Conservation (phyloP, 2,888 invertebrate genomes). For the Zygogramma bicolorata region DNA sequence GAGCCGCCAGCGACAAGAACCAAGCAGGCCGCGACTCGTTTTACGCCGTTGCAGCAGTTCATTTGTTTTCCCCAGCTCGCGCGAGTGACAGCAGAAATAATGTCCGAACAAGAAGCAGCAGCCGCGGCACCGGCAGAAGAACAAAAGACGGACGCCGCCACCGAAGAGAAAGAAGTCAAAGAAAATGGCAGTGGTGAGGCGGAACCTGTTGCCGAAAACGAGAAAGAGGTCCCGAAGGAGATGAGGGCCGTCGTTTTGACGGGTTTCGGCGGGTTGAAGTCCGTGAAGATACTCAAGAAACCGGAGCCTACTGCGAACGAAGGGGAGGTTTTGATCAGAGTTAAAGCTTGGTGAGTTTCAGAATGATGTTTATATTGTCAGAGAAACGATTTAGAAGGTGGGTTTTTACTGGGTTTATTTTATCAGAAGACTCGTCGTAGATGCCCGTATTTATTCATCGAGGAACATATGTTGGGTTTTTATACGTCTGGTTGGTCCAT, state of each 20-base stretch:
- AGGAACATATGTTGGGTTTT: neutral
- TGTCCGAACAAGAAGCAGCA: slow-evolving; percentile 57
- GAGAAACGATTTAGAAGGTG: no score
- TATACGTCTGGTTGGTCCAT: neutral
- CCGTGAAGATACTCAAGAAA: slow-evolving; percentile 85
- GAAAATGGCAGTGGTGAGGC: slow-evolving; percentile 67
- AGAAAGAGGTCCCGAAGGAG: slow-evolving; percentile 75
- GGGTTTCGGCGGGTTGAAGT: slow-evolving; percentile 88
- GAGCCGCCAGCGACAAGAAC: slow-evolving; percentile 7
- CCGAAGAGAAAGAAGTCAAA: slow-evolving; percentile 58
- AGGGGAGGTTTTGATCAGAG: slow-evolving; percentile 85
- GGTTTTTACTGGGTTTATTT: neutral
- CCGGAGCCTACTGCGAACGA: slow-evolving; percentile 79
- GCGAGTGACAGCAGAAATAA: slow-evolving; percentile 38
- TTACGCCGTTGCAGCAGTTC: neutral
- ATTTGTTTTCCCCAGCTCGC: neutral
- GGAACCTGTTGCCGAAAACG: slow-evolving; percentile 59
- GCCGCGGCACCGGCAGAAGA: slow-evolving; percentile 53
- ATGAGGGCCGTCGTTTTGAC: slow-evolving; percentile 88
- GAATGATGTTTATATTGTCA: neutral
- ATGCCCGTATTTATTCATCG: neutral
- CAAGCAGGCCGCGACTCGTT: slow-evolving; percentile 24
- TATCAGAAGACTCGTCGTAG: neutral
- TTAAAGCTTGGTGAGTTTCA: slow-evolving; percentile 84
- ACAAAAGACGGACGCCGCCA: slow-evolving; percentile 49